Evolutionary conservation across 2,113 vertebrate species (phyloP).

Genomic region (Setophaga kirtlandii): DNA sequence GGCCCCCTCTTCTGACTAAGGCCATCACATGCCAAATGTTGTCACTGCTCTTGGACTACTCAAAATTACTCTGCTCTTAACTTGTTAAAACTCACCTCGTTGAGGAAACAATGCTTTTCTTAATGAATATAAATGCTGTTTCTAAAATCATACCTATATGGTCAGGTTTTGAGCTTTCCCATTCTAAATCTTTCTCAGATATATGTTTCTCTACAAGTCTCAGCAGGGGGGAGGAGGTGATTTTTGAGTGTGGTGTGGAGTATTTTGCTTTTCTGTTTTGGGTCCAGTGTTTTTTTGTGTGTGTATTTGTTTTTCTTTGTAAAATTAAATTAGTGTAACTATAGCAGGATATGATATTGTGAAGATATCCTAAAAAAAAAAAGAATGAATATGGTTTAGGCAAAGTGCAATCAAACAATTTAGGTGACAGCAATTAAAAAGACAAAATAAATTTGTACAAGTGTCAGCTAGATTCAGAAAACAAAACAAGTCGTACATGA

Average conservation of each 20-base stretch:
- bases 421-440: background rate
- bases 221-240: background rate
- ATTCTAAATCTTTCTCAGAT: background rate
- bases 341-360: background rate
- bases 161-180: background rate
- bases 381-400: background rate
- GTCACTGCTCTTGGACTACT: background rate
- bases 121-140: background rate
- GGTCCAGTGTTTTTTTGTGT: accelerated
- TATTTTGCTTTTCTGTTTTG: background rate
- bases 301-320: background rate
- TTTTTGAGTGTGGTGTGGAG: accelerated
- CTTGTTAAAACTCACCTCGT: background rate
- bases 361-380: background rate
- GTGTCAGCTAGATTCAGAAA: background rate
- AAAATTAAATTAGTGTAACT: background rate
- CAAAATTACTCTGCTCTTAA: background rate
- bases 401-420: background rate
- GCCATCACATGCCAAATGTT: background rate
- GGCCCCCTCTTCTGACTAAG: background rate
- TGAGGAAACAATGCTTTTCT: background rate
- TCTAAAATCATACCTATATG: background rate
- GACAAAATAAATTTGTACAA: background rate
- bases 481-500: too few species aligned
- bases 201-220: background rate